Base-by-base conservation (phyloP, 2,888 invertebrate genomes). In the Automeris io region DNA sequence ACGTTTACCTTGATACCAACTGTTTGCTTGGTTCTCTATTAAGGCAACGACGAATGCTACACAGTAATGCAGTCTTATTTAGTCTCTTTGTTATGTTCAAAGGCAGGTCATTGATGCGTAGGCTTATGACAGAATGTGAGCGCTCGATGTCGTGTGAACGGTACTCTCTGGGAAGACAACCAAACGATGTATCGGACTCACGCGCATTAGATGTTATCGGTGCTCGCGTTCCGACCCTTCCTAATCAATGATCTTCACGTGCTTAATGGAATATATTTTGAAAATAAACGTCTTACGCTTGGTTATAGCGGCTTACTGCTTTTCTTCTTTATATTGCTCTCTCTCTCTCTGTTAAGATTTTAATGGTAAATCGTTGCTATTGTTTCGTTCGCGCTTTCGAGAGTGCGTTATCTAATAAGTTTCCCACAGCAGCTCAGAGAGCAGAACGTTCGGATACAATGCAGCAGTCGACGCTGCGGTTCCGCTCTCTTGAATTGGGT, bases 401-500 rank as follows among this genome's bases (percentile, higher is more conserved):
- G 65, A 66, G 54, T 70, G 65, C 68, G 62, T 85, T 83, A 83
- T 77, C 79, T 79, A 82, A 82, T 70, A 74, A 56, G 62, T 57
- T 67, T 65, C 67, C 61, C 62, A 79, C 79, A 76, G 74, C 74
- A 62, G 75, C 66, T 65, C 68, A 61, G 55, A 54, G 48, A 50
- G 54, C 53, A 58, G 61, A 63, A 58, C 64, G 63, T 69, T 60
- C 63, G 57, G 52, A 61, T 68, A 74, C 78, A 74, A 76, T 70
- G 76, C 78, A 79, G 73, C n/a, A n/a, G n/a, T n/a, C n/a, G n/a
- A n/a, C n/a, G n/a, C n/a, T n/a, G n/a, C 65, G 67, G 85, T 86
- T 86, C 80, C 85, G 85, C 85, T 86, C 81, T 82, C 82, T 65
- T 76, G 76, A 80, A 76, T 79, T 76, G 63, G 77, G 76, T 83